Evolutionary conservation across 2,888 invertebrate species (phyloP).

Genomic region (Dysmachus trigonus): DNA sequence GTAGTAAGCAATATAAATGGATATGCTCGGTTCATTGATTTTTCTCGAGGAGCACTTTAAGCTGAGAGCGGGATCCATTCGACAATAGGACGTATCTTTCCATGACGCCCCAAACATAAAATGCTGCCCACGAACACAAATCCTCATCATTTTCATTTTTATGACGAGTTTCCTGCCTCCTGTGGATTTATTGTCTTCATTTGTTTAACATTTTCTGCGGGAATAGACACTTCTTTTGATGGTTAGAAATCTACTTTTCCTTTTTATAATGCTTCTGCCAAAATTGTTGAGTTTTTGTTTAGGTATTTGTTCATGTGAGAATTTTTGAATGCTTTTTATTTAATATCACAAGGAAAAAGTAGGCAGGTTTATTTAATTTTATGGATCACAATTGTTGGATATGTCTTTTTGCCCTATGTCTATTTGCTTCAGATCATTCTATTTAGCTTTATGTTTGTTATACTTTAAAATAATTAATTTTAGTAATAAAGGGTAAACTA

Average conservation of each 20-base stretch:
- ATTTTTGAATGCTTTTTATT: background rate
- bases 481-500: too few species aligned
- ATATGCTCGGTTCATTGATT: background rate
- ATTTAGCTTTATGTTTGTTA: too few species aligned
- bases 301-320: background rate
- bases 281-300: background rate
- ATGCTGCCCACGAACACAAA: background rate
- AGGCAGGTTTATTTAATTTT: background rate
- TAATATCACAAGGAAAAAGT: background rate
- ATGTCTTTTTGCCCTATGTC: too few species aligned
- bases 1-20: background rate
- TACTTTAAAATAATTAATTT: too few species aligned
- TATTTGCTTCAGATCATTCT: too few species aligned
- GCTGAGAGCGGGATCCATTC: background rate
- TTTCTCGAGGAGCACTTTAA: background rate
- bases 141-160: background rate
- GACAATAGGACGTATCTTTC: background rate
- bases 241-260: background rate
- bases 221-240: background rate
- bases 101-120: background rate
- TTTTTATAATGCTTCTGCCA: background rate
- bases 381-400: background rate
- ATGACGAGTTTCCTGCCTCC: background rate
- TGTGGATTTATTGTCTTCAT: background rate
- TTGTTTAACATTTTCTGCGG: background rate